A percentile compares a stretch with the other conserved stretches of the same genome.
Conservation (phyloP, 2,797 vertebrate species). For the Sebastes ruberrimus region DNA sequence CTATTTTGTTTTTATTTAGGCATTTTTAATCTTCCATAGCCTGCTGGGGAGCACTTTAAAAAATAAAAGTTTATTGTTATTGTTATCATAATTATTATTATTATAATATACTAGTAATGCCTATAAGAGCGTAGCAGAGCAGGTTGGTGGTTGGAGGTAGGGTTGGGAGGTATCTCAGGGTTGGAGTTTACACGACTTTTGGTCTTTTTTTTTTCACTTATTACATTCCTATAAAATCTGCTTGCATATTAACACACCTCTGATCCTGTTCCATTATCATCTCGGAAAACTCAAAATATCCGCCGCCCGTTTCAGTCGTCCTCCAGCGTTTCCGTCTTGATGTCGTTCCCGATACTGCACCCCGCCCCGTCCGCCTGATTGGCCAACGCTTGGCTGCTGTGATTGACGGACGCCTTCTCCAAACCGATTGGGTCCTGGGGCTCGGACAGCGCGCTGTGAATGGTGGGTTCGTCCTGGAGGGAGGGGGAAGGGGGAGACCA, state of each 20-base stretch:
- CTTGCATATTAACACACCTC: slow-evolving; percentile 76
- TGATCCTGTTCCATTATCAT: slow-evolving; percentile 42
- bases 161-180: slow-evolving; percentile 76
- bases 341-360: slow-evolving; percentile 74
- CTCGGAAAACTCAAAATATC: slow-evolving; percentile 6
- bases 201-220: slow-evolving; percentile 69
- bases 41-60: slow-evolving; percentile 37
- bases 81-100: not conserved
- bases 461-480: slow-evolving; percentile 91
- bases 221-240: slow-evolving; percentile 75
- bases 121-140: slow-evolving; percentile 69
- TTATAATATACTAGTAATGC: slow-evolving; percentile 57
- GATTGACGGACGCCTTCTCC: slow-evolving; percentile 92
- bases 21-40: slow-evolving; percentile 39
- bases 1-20: not conserved
- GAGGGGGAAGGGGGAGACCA: slow-evolving; percentile 81
- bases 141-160: slow-evolving; percentile 77
- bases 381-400: slow-evolving; percentile 89
- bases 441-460: slow-evolving; percentile 84
- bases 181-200: slow-evolving; percentile 77
- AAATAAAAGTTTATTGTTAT: slow-evolving; percentile 32
- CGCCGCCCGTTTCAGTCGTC: slow-evolving; percentile 87
- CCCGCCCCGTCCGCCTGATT: slow-evolving; percentile 77
- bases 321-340: slow-evolving; percentile 97
- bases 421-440: slow-evolving; percentile 92